Conservation (phyloP, 2,888 invertebrate species). For the Epinotia bilunana region DNA sequence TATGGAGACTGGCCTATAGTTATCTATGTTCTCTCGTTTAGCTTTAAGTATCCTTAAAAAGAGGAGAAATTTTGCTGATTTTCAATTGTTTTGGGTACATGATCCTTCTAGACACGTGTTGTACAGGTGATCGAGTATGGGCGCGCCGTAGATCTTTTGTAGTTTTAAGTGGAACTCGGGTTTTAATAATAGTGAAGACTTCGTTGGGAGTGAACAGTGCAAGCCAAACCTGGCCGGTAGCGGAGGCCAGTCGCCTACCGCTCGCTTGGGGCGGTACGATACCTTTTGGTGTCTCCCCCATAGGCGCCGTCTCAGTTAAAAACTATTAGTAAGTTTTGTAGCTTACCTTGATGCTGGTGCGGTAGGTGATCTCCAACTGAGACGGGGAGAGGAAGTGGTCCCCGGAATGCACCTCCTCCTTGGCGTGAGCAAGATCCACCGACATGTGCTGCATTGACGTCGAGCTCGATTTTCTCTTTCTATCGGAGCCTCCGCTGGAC, state of each 20-base stretch:
- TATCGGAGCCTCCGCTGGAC: neutral
- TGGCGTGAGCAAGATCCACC: conserved; percentile 42
- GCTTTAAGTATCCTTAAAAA: conserved; percentile 31
- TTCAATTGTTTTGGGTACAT: too few relatives aligned
- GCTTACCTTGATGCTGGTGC: conserved; percentile 67
- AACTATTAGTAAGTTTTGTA: neutral
- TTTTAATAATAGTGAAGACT: too few relatives aligned
- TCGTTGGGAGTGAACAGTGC: too few relatives aligned
- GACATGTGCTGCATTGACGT: neutral
- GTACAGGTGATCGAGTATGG: neutral
- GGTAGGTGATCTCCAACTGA: conserved; percentile 74
- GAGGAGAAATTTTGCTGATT: conserved; percentile 19
- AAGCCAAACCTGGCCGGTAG: too few relatives aligned
- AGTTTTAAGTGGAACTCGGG: too few relatives aligned
- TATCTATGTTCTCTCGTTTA: conserved; percentile 12
- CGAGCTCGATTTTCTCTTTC: neutral
- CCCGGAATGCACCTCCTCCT: conserved; percentile 72
- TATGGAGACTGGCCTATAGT: conserved; percentile 21
- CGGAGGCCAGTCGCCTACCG: too few relatives aligned
- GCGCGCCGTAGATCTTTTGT: too few relatives aligned
- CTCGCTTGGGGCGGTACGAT: too few relatives aligned
- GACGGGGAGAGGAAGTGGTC: conserved; percentile 75
- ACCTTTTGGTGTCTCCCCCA: too few relatives aligned
- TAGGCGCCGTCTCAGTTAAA: too few relatives aligned
- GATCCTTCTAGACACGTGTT: conserved; percentile 3